These are phyloP conservation scores for Crambe crambe DNA, from an alignment of 37 sponge, comb jelly and placozoan species.

Conservation along the genomic window DNA sequence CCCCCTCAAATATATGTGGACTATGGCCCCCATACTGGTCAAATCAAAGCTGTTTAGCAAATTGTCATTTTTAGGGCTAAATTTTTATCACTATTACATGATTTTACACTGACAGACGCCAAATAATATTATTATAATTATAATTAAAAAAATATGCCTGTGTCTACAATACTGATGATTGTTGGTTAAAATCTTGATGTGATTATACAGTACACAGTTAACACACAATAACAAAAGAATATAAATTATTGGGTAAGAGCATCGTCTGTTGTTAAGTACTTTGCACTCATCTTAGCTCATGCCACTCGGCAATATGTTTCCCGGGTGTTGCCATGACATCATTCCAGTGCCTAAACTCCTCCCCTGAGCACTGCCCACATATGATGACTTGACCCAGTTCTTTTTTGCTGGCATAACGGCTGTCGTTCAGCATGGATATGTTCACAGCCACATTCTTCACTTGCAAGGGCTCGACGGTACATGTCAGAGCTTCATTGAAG, in stretches of 20 bases:
- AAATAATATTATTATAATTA: no score
- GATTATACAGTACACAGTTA: no score
- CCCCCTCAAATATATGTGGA: constrained; percentile 85
- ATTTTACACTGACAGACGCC: no score
- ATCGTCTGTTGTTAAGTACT: no score
- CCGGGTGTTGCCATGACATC: constrained; percentile 59
- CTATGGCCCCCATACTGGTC: constrained; percentile 72
- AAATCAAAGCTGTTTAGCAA: constrained; percentile 46
- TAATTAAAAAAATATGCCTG: no score
- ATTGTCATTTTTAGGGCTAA: no score
- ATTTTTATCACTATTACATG: no score
- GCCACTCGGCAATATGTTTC: constrained; percentile 77
- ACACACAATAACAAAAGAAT: no score
- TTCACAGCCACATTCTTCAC: constrained; percentile 22
- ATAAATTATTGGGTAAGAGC: no score
- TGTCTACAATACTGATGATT: no score
- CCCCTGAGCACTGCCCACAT: constrained; percentile 31
- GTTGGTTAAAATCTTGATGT: no score
- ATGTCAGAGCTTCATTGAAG: constrained; percentile 62
- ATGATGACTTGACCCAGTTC: constrained; percentile 54
- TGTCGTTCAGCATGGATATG: constrained; percentile 38
- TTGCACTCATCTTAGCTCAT: constrained; percentile 44
- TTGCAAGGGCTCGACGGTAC: constrained; percentile 21
- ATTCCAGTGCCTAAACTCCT: constrained; percentile 70
- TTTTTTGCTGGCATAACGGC: constrained; percentile 8